phyloP scores from a whole-genome alignment of 2,797 vertebrate species.

The Peromyscus eremicus region DNA sequence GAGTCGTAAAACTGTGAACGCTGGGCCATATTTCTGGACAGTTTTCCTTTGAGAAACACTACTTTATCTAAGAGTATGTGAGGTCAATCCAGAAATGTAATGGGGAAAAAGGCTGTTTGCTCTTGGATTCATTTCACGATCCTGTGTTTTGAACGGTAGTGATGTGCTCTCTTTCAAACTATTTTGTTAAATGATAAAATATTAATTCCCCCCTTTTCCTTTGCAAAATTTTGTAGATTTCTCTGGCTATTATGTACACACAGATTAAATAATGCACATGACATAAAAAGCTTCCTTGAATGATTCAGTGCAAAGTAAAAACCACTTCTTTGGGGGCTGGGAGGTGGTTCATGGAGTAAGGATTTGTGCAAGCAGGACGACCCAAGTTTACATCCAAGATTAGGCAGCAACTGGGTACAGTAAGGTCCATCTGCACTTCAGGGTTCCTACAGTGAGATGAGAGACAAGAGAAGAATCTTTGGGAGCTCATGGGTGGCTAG shows the following conservation, averaged over 20 bases:
- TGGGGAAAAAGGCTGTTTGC: neutral
- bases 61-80: constrained; percentile 13
- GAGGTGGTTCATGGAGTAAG: neutral
- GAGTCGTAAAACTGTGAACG: constrained; percentile 63
- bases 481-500: neutral
- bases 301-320: neutral
- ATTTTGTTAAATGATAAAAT: neutral
- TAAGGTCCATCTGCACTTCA: neutral
- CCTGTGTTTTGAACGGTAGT: constrained; percentile 13
- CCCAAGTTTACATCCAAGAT: neutral
- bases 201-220: neutral
- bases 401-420: neutral
- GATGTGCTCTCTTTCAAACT: neutral
- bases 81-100: neutral
- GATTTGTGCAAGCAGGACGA: neutral
- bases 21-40: constrained; percentile 71
- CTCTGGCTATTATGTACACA: neutral
- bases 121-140: neutral
- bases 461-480: neutral
- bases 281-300: neutral
- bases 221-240: neutral
- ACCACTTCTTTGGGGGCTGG: neutral
- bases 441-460: neutral
- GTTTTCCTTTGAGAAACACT: constrained; percentile 52
- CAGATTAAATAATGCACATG: constrained; percentile 10